Base-by-base conservation (phyloP, 1,140 invertebrate species). In the Eubasilissa regina region DNA sequence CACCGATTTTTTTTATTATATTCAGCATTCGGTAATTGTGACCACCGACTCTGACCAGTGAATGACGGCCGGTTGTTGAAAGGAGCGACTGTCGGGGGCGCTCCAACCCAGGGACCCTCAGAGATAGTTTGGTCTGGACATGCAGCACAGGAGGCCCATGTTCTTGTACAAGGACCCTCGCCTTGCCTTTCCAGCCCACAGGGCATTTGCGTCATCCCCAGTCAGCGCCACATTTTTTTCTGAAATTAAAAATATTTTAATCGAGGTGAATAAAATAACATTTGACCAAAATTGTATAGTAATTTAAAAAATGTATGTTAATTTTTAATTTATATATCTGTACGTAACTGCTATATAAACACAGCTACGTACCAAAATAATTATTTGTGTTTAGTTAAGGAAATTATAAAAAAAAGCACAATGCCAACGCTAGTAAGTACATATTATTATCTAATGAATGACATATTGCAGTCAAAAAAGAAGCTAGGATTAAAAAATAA, bases 81-180 rank as follows among this genome's bases (percentile, higher is more conserved):
- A 13, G 66, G 66, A 17, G 66, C 15, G 15, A 35, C 17, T 47
- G 53, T 6, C 68, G 70, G 43, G 68, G 6, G 47, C 12, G 47
- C n/a, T 44, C 79, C 66, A 60, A 75, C 6, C 44, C 51, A 81
- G 76, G 44, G 77, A 79, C 77, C 87, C 88, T 92, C 91, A 92
- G 85, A 92, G 91, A 86, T 92, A 92, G 86, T 91, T 92, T 4
- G 91, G 91, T 80, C 90, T 86, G 17, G 91, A 91, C 84, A 92
- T 89, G 84, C 92, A 92, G 87, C 92, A 92, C n/a, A 92, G 87
- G n/a, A 92, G 89, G 76, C 91, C 90, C 91, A 92, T 92, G 85
- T 92, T 91, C 86, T 92, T 92, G 87, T 91, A 92, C 80, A 92
- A 86, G 11, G 91, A 92, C 83, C 90, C 91, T 85, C 91, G 88